Conservation (phyloP, 2,888 invertebrate genomes). For the Zootermopsis nevadensis region DNA sequence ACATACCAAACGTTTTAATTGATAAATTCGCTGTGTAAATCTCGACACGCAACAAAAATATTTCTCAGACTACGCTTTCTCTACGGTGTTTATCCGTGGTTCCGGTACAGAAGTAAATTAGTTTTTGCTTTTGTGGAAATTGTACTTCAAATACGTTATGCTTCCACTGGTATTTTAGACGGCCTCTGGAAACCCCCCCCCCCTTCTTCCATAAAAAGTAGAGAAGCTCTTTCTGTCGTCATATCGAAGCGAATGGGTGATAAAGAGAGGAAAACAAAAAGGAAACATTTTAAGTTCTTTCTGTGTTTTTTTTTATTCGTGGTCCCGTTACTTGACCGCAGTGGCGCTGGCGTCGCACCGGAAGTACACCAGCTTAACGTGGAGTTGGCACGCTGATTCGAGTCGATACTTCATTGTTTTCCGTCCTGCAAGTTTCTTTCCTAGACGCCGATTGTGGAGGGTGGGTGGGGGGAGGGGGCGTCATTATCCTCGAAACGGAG, state of each 20-base stretch:
- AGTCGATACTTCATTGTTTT: slow-evolving; percentile 49
- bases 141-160: slow-evolving; percentile 48
- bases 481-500: slow-evolving; percentile 37
- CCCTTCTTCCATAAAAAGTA: too few relatives aligned
- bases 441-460: slow-evolving; percentile 25
- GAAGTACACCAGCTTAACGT: slow-evolving; percentile 47
- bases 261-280: slow-evolving; percentile 41
- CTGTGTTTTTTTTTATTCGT: slow-evolving; percentile 10
- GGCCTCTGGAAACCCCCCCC: neutral
- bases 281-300: slow-evolving; percentile 42
- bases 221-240: slow-evolving; percentile 13
- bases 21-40: neutral
- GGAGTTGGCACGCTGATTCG: slow-evolving; percentile 44
- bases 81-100: slow-evolving; percentile 3
- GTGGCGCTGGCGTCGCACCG: slow-evolving; percentile 48
- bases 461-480: neutral
- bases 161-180: slow-evolving; percentile 32
- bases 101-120: slow-evolving; percentile 20
- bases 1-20: too few relatives aligned
- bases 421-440: slow-evolving; percentile 33
- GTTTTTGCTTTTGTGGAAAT: slow-evolving; percentile 36
- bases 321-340: slow-evolving; percentile 50
- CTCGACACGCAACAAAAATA: neutral
- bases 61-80: neutral
- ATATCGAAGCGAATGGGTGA: slow-evolving; percentile 31